A percentile compares a stretch with the other conserved stretches of the same genome.
phyloP scores from a whole-genome alignment of 2,113 vertebrate genomes.

The Tetrao urogallus region DNA sequence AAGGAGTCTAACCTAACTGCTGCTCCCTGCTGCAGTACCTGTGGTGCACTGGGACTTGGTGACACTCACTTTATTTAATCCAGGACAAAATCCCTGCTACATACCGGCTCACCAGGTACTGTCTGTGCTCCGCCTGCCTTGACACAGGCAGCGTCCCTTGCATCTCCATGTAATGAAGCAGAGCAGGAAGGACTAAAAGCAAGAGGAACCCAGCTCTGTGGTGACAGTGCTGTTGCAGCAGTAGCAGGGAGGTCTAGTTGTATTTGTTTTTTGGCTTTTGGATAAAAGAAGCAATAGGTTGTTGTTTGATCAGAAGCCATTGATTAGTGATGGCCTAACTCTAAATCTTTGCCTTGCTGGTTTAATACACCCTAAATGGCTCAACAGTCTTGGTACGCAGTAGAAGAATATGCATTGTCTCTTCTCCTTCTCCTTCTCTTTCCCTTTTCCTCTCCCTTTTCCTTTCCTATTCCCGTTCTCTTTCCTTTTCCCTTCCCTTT shows the following conservation, averaged over 20 bases:
- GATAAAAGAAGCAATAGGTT: neutral
- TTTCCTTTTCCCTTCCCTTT: no score
- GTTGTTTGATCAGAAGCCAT: neutral
- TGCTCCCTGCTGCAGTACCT: neutral
- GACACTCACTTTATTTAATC: rapidly evolving
- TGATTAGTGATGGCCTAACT: neutral
- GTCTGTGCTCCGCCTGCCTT: neutral
- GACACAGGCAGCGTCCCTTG: neutral
- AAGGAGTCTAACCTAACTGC: neutral
- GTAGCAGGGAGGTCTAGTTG: neutral
- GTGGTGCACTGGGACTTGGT: neutral
- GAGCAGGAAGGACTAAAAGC: neutral
- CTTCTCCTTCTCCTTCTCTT: no score
- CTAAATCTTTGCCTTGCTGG: neutral
- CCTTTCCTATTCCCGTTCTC: no score
- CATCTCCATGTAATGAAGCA: neutral
- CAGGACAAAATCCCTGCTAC: rapidly evolving
- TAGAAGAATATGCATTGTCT: neutral
- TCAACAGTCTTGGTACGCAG: neutral
- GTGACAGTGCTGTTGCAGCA: neutral
- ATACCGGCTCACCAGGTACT: neutral
- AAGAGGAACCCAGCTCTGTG: neutral
- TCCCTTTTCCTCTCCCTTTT: no score
- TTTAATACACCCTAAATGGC: neutral
- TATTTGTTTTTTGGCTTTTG: neutral